phyloP scores from a whole-genome alignment of 2,113 vertebrate genomes.

The Atractosteus spatula region DNA sequence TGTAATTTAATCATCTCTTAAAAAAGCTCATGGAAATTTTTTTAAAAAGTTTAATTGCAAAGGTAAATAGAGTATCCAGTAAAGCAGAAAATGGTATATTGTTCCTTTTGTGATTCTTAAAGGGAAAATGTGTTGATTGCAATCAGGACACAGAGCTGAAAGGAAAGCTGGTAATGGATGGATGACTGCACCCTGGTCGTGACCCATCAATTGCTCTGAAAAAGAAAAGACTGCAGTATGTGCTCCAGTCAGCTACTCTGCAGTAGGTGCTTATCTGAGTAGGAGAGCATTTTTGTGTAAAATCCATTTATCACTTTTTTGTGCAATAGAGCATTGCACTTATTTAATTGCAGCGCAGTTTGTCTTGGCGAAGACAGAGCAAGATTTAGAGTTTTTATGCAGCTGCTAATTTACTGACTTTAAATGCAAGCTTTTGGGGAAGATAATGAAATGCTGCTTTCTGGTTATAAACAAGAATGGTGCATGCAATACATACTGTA shows the following conservation, averaged over 20 bases:
- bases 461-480: background rate
- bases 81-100: background rate
- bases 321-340: conserved; percentile 12
- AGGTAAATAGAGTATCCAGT: background rate
- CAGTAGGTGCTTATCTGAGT: conserved; percentile 6
- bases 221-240: conserved; percentile 7
- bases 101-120: background rate
- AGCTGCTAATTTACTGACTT: background rate
- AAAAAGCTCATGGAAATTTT: too few species aligned
- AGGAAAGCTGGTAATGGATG: background rate
- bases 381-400: background rate
- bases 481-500: background rate
- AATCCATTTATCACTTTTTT: conserved; percentile 21
- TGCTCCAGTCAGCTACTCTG: background rate
- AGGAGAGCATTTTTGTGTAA: conserved; percentile 5
- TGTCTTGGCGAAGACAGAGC: background rate
- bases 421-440: background rate
- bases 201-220: conserved; percentile 5
- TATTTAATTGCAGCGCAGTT: conserved; percentile 16
- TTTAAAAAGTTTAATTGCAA: background rate
- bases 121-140: background rate
- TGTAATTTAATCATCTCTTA: too few species aligned
- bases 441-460: background rate
- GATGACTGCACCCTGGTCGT: background rate
- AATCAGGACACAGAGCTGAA: background rate